Evolutionary conservation across 2,113 vertebrate species (phyloP), one percentile per base, ranked within the genome.

Genomic region (Siniperca knerii): DNA sequence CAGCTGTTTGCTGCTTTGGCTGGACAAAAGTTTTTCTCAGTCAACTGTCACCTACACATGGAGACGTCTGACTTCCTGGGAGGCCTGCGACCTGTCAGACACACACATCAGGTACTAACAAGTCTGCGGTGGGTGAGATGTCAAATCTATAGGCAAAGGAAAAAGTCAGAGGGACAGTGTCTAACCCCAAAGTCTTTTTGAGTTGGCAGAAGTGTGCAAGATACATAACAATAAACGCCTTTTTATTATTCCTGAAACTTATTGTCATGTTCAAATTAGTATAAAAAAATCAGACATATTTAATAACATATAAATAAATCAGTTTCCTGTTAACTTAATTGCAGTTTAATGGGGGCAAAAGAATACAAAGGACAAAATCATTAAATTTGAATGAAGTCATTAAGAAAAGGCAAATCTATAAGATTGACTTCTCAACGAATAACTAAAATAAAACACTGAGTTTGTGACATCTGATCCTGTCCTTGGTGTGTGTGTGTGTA

Each of bases 51-150:
- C 85, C 94, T 98, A 73, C 97, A 99, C 86, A 98, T 99, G 98
- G 98, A 99, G 93, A 99, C 98, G 0, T 99, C 98, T 0, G 98
- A 99, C 92, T 99, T 99, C 90, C 86, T 99, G 29, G 98, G 98
- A 23, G 98, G 98, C 0, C 94, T 99, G 25, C 90, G 98, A 7
- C 98, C 98, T 0, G 95, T 97, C 77, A 96, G 98, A 83, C 97
- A 97, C 90, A 94, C 94, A 2, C 68, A 87, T 15, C 93, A 95
- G 91, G 93, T 93, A 90, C 64, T 16, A 4, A 75, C 4, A 0
- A 6, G 33, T 35, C 4, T 1, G 20, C 18, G 2, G 8, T 25
- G n/a, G 50, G 21, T 7, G 6, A 25, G 23, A 12, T 48, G 12
- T 8, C 20, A 60, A 33, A 55, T 62, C 5, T 11, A 4, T 13